phyloP scores from a whole-genome alignment of 2,888 invertebrate genomes.

The Girardia tigrina region DNA sequence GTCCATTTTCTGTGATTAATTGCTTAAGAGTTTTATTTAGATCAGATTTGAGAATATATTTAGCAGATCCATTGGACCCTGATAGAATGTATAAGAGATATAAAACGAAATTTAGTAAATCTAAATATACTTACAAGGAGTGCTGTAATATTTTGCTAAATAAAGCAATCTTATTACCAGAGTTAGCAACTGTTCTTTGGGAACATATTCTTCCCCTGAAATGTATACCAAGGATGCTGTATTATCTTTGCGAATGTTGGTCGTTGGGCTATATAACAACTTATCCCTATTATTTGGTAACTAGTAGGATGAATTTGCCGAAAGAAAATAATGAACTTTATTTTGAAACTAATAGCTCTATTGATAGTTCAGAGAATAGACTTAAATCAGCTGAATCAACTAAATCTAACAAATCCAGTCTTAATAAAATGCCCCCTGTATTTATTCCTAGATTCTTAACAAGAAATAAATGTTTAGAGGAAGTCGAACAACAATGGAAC shows the following conservation, averaged over 20 bases:
- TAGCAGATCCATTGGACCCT: slow-evolving; percentile 36
- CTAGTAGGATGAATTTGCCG: background rate
- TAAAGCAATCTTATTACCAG: background rate
- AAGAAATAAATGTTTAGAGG: background rate
- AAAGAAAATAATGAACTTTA: background rate
- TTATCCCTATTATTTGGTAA: background rate
- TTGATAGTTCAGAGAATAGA: background rate
- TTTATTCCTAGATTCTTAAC: background rate
- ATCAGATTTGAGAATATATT: slow-evolving; percentile 41
- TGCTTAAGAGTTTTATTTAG: slow-evolving; percentile 42
- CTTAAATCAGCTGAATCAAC: background rate
- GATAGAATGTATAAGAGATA: slow-evolving; percentile 42
- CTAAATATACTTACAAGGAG: background rate
- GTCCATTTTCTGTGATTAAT: slow-evolving; percentile 42
- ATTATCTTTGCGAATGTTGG: slow-evolving; percentile 10
- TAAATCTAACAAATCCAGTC: background rate
- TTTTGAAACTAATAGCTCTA: background rate
- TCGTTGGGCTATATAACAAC: background rate
- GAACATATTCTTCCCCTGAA: background rate
- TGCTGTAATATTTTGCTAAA: background rate
- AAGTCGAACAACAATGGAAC: background rate
- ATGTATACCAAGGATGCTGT: background rate
- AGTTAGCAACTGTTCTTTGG: background rate
- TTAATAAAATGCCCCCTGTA: background rate
- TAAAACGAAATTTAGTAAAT: slow-evolving; percentile 38